Conservation (phyloP, 2,113 vertebrate species). For the Setophaga kirtlandii region DNA sequence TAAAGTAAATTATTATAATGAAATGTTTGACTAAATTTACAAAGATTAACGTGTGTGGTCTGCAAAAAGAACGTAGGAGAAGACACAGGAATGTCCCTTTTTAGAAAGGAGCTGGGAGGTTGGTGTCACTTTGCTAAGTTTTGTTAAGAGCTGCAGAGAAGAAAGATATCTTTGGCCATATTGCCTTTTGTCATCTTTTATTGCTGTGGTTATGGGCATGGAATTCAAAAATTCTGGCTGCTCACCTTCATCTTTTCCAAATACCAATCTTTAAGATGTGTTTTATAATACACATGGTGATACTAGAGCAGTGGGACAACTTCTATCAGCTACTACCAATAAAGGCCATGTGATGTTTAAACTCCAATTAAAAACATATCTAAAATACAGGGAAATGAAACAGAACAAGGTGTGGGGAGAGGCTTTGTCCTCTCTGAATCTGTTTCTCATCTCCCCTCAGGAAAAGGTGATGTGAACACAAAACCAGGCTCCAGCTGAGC, state of each 20-base stretch:
- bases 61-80: background rate
- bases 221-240: constrained; percentile 61
- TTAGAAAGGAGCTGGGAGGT: background rate
- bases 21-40: background rate
- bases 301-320: background rate
- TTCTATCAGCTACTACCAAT: background rate
- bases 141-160: constrained; percentile 77
- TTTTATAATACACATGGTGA: background rate
- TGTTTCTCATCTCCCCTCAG: background rate
- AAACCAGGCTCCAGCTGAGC: background rate
- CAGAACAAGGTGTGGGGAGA: background rate
- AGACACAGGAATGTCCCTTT: background rate
- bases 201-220: constrained; percentile 70
- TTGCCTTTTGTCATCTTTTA: constrained; percentile 81
- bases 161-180: constrained; percentile 71
- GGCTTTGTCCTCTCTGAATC: background rate
- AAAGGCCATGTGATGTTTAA: background rate
- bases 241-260: constrained; percentile 65
- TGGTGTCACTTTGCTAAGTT: constrained; percentile 40
- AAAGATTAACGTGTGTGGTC: background rate
- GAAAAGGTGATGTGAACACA: background rate
- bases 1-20: background rate
- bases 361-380: background rate
- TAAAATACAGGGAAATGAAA: background rate
- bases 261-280: constrained; percentile 48